phyloP scores from a whole-genome alignment of 2,113 vertebrate species.

The Hemibagrus wyckioides region DNA sequence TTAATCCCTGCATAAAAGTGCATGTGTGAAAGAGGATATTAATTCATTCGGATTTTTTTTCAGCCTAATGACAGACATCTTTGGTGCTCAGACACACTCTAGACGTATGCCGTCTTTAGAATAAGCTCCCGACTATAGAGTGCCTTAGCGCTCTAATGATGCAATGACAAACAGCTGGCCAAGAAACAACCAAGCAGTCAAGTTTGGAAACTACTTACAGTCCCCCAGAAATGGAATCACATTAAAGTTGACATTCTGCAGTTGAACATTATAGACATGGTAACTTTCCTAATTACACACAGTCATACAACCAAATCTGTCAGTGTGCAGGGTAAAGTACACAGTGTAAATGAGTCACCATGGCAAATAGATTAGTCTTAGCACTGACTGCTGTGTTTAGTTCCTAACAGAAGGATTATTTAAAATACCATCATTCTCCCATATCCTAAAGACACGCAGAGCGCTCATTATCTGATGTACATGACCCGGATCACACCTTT shows the following conservation, averaged over 20 bases:
- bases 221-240: not conserved
- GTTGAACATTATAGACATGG: conserved; percentile 16
- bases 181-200: not conserved
- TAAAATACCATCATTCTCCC: conserved; percentile 37
- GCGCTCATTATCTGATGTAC: conserved; percentile 8
- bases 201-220: not conserved
- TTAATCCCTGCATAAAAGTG: not conserved
- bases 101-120: not conserved
- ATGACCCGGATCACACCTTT: conserved; percentile 38
- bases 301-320: conserved; percentile 13
- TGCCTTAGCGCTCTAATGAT: not conserved
- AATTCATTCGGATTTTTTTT: not conserved
- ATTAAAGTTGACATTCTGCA: conserved; percentile 20
- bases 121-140: not conserved
- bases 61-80: not conserved
- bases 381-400: conserved; percentile 5
- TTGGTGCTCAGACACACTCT: not conserved
- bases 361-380: conserved; percentile 34
- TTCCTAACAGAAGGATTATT: conserved; percentile 28
- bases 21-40: not conserved
- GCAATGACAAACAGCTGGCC: conserved; percentile 2
- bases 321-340: not conserved
- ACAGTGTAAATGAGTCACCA: conserved; percentile 27
- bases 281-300: conserved; percentile 22
- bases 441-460: conserved; percentile 5